Conservation (phyloP, 2,113 vertebrate genomes). For the Brachyistius frenatus region DNA sequence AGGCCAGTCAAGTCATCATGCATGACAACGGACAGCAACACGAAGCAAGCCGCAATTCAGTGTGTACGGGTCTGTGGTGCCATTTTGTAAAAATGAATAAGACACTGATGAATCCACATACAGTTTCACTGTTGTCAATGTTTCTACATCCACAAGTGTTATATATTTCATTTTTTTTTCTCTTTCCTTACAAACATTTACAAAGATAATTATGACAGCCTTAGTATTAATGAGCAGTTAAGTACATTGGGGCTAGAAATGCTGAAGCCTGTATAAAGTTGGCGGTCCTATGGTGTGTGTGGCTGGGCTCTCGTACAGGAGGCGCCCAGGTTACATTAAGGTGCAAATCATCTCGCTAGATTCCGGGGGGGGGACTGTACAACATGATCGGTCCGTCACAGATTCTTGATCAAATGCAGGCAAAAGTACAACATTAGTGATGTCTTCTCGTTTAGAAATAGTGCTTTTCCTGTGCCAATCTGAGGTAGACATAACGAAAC, state of each 20-base stretch:
- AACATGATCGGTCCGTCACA: conserved; percentile 43
- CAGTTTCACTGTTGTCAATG: conserved; percentile 70
- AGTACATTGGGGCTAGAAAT: conserved; percentile 53
- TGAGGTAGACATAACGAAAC: conserved; percentile 81
- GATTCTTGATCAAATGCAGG: conserved; percentile 46
- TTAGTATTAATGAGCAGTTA: conserved; percentile 58
- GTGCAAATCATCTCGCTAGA: conserved; percentile 64
- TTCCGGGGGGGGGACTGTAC: conserved; percentile 46
- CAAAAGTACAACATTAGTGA: conserved; percentile 45
- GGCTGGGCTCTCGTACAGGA: conserved; percentile 38
- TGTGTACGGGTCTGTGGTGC: conserved; percentile 73
- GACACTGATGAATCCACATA: conserved; percentile 76
- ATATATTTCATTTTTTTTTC: conserved; percentile 54
- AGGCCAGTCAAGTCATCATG: conserved; percentile 81
- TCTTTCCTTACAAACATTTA: conserved; percentile 84
- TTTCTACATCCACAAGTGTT: conserved; percentile 66
- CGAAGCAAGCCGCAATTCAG: conserved; percentile 83
- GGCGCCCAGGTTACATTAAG: conserved; percentile 60
- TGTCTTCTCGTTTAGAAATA: conserved; percentile 56
- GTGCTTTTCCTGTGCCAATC: conserved; percentile 76
- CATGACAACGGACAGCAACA: conserved; percentile 82
- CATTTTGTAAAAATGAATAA: conserved; percentile 71
- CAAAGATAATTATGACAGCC: conserved; percentile 79
- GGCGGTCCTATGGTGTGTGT: conserved; percentile 46
- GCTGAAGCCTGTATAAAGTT: conserved; percentile 56